A percentile compares a stretch with the other conserved stretches of the same genome.
Conservation (phyloP, 1,140 invertebrate species). For the Eueides isabella region DNA sequence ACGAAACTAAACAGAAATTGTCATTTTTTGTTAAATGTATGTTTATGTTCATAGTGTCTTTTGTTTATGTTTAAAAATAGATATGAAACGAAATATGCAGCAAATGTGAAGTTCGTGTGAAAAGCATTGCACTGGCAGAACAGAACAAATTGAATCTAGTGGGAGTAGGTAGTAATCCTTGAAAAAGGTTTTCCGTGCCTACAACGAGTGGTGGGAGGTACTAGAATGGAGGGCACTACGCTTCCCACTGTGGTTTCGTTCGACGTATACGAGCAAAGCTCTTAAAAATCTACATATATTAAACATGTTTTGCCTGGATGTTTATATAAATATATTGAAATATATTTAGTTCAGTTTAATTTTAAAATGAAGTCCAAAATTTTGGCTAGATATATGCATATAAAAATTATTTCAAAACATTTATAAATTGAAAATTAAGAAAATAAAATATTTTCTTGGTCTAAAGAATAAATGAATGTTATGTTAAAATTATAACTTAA, state of each 20-base stretch:
- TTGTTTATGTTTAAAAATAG: not conserved
- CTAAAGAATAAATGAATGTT: not conserved
- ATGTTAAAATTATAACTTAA: slow-evolving; percentile 23
- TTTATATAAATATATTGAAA: not conserved
- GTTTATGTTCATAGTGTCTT: not conserved
- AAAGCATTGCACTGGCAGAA: slow-evolving; percentile 42
- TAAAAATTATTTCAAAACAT: not conserved
- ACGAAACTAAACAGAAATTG: not conserved
- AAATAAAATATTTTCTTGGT: not conserved
- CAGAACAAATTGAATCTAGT: slow-evolving; percentile 51
- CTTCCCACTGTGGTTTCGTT: slow-evolving; percentile 53
- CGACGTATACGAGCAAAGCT: slow-evolving; percentile 51
- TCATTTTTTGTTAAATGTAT: not conserved
- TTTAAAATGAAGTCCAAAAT: not conserved
- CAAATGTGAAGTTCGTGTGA: slow-evolving; percentile 20
- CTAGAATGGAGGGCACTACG: slow-evolving; percentile 66
- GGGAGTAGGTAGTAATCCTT: slow-evolving; percentile 44
- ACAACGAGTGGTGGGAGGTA: slow-evolving; percentile 49
- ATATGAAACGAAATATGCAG: slow-evolving; percentile 24
- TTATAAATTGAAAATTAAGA: not conserved
- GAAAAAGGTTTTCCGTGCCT: slow-evolving; percentile 51
- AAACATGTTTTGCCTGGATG: slow-evolving; percentile 20
- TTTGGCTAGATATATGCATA: slow-evolving; percentile 5
- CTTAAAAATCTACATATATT: slow-evolving; percentile 39
- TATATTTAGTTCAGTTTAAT: not conserved